phyloP scores from a whole-genome alignment of 2,113 vertebrate species.

The Platichthys stellatus region DNA sequence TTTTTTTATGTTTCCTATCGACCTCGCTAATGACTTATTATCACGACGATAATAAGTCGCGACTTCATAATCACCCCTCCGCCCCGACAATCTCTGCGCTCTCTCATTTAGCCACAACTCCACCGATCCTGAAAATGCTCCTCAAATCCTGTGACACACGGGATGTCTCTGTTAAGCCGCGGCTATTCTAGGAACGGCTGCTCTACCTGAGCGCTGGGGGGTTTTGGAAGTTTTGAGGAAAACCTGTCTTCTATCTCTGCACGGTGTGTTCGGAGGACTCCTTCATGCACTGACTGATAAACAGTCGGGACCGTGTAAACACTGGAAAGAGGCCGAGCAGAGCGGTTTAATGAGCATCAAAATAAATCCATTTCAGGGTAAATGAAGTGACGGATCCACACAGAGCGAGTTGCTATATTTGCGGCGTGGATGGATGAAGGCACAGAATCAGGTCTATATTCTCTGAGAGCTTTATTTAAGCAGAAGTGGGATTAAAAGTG shows the following conservation, averaged over 20 bases:
- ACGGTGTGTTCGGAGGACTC: slow-evolving; percentile 57
- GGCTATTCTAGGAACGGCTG: slow-evolving; percentile 63
- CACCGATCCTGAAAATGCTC: slow-evolving; percentile 33
- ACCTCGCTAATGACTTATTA: slow-evolving; percentile 66
- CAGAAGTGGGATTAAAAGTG: slow-evolving; percentile 53
- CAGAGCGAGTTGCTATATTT: slow-evolving; percentile 42
- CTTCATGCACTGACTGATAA: slow-evolving; percentile 73
- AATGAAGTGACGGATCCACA: slow-evolving; percentile 34
- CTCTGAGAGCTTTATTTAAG: slow-evolving; percentile 43
- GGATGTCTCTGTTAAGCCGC: slow-evolving; percentile 63
- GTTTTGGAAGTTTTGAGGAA: slow-evolving; percentile 57
- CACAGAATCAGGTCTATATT: slow-evolving; percentile 25
- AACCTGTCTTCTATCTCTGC: slow-evolving; percentile 55
- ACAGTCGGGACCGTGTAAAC: slow-evolving; percentile 57
- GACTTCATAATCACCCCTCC: slow-evolving; percentile 57
- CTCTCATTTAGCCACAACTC: slow-evolving; percentile 34
- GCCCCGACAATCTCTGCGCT: slow-evolving; percentile 31
- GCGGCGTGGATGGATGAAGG: not conserved
- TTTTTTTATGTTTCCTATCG: slow-evolving; percentile 36
- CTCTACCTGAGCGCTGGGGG: slow-evolving; percentile 43
- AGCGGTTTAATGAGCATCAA: slow-evolving; percentile 29
- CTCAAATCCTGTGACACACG: slow-evolving; percentile 38
- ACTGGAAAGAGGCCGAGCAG: slow-evolving; percentile 42
- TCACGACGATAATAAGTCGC: slow-evolving; percentile 15
- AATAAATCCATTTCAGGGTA: slow-evolving; percentile 41